phyloP scores from a whole-genome alignment of 1,140 invertebrate species.

The Helicorthomorpha holstii region DNA sequence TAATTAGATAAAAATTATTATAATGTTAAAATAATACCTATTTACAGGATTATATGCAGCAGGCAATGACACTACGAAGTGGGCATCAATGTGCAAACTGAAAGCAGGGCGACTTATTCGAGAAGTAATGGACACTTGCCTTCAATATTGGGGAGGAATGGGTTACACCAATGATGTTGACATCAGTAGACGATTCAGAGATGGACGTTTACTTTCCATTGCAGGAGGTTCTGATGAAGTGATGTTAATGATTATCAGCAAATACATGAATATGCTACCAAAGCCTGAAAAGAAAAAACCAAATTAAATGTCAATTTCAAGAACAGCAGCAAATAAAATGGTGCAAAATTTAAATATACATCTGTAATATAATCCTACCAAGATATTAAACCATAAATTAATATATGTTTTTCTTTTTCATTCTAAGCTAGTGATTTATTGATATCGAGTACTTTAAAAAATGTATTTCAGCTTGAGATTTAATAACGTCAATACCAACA shows the following conservation, averaged over 20 bases:
- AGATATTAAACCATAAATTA: too few species aligned
- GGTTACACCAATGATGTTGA: conserved; percentile 36
- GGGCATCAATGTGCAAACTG: conserved; percentile 40
- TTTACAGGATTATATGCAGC: conserved; percentile 24
- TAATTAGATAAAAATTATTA: not conserved
- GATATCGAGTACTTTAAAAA: too few species aligned
- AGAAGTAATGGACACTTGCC: conserved; percentile 35
- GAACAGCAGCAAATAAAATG: too few species aligned
- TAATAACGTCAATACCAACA: too few species aligned
- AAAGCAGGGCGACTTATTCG: conserved; percentile 35
- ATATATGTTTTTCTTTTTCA: too few species aligned
- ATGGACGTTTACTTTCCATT: conserved; percentile 35
- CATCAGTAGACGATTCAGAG: conserved; percentile 32
- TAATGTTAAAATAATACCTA: not conserved
- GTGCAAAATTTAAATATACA: too few species aligned
- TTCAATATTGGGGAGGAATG: conserved; percentile 45
- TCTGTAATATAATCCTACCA: too few species aligned
- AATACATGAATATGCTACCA: conserved; percentile 31
- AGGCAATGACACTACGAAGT: conserved; percentile 35
- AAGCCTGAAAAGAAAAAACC: too few species aligned
- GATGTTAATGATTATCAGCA: conserved; percentile 40
- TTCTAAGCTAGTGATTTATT: too few species aligned
- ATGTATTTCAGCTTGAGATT: too few species aligned
- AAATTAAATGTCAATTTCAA: too few species aligned
- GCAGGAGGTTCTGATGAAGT: conserved; percentile 42